Percentiles rank a stretch among this genome's conserved stretches.
Evolutionary conservation across 2,797 vertebrate genomes (phyloP).

Genomic region (Cyclopterus lumpus): DNA sequence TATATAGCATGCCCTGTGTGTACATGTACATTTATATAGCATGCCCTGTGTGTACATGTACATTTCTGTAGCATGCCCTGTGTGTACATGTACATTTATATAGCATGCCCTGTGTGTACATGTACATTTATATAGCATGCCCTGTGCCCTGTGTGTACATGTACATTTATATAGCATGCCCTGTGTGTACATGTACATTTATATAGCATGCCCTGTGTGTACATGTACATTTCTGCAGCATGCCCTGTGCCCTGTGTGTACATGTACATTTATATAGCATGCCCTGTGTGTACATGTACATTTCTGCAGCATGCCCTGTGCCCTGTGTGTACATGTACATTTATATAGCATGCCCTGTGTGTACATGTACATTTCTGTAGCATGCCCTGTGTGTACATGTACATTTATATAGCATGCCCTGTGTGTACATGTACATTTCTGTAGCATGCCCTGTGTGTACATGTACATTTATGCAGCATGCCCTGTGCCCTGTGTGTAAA

Average conservation of each 20-base stretch:
- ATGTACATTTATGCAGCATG: constrained; percentile 10
- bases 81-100: constrained; percentile 29
- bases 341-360: neutral
- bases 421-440: constrained; percentile 29
- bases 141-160: constrained; percentile 33
- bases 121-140: constrained; percentile 3
- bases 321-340: constrained; percentile 31
- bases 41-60: constrained; percentile 30
- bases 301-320: too few species aligned
- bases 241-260: too few species aligned
- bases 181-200: constrained; percentile 29
- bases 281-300: constrained; percentile 24
- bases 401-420: constrained; percentile 1
- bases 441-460: too few species aligned
- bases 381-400: constrained; percentile 32
- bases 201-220: constrained; percentile 9
- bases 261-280: constrained; percentile 12
- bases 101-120: too few species aligned
- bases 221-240: constrained; percentile 26
- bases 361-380: constrained; percentile 33
- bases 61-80: constrained; percentile 2
- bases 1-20: neutral
- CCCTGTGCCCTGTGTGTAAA: constrained; percentile 29
- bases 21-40: constrained; percentile 33
- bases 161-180: too few species aligned